Evolutionary conservation across 2,888 invertebrate species (phyloP), one percentile per base, ranked within the genome.

Genomic region (Caenorhabditis wallacei): DNA sequence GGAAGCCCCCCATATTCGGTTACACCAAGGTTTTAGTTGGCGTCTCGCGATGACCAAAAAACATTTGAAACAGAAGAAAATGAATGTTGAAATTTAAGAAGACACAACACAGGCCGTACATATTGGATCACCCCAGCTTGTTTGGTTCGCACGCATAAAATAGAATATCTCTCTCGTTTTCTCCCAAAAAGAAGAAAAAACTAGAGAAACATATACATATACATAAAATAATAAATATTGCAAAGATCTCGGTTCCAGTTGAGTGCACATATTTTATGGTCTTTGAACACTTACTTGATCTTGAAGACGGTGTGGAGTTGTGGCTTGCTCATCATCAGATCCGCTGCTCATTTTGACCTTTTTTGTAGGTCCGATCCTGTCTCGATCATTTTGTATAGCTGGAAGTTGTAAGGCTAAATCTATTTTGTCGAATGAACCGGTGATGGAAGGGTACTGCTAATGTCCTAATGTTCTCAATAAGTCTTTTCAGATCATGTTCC

Each of bases 361-460:
- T 63, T 91, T 91, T 64, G 91, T 91, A 35, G 91, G 91, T 0
- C 91, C 91, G 57, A 91, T 91, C 35, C 91, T 76, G 59, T 91
- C 91, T 11, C 91, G 89, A 69, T 91, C 91, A 84, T 91, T 91
- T 88, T 91, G 91, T 57, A 91, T 91, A 10, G 91, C 91, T 90
- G 85, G 75, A 89, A 87, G 40, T 76, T 76, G 76, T 40, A 76
- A 76, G n/a, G 76, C 76, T 76, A 76, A 76, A 76, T 53, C 57
- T 69, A 61, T 69, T 76, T 76, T 76, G 75, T 54, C 59, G 59
- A 26, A n/a, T 59, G 51, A 59, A n/a, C 37, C 22, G 35, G 57
- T 40, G 57, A 48, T 59, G 51, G 22, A 35, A 43, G 26, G 61
- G 40, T 16, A 43, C 16, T 61, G 24, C 43, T 43, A 57, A 57